Evolutionary conservation across 1,140 invertebrate genomes (phyloP), one percentile per base, ranked within the genome.

Genomic region (Eurosta solidaginis): DNA sequence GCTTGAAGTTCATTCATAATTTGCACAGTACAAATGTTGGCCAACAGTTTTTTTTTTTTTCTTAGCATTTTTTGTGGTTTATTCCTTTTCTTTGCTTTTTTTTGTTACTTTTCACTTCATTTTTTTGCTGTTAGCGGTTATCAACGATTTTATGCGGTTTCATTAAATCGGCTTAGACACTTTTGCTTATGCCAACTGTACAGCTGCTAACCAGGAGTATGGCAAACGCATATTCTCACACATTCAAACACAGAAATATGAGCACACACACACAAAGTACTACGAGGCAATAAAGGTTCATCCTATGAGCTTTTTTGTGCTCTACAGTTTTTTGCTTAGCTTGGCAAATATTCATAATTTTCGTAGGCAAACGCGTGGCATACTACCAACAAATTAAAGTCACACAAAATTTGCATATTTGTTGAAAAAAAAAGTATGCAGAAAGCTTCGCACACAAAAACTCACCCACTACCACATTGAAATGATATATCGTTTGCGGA

Each of bases 141-240:
- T 29, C 59, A 68, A 40, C 59, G 33, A 68, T 68, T 68, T 42
- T 68, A 20, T 68, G 59, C 59, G 59, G 33, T 68, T 68, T 68
- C 59, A 68, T 68, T 68, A 68, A 68, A 68, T 68, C 59, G 59
- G 59, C 59, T 68, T 68, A 68, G 59, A 68, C 59, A 68, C 59
- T 68, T 68, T 68, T 68, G 59, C 36, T 68, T 68, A 42, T 40
- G 59, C 59, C 59, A 68, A 68, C 14, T 68, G 59, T 42, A 20
- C 59, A 68, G 54, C 54, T 36, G 29, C 17, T 17, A 4, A n/a
- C 27, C 54, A 12, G 40, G n/a, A 12, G 17, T 68, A 33, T 36
- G 59, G 33, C 59, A 68, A 2, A 20, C 59, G 59, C 59, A 40
- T 40, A 68, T 68, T 68, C 59, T 10, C 59, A 54, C 2, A 25